A percentile compares a stretch with the other conserved stretches of the same genome.
Evolutionary conservation across 2,113 vertebrate species (phyloP).

Genomic region (Cochlearius cochlearius): DNA sequence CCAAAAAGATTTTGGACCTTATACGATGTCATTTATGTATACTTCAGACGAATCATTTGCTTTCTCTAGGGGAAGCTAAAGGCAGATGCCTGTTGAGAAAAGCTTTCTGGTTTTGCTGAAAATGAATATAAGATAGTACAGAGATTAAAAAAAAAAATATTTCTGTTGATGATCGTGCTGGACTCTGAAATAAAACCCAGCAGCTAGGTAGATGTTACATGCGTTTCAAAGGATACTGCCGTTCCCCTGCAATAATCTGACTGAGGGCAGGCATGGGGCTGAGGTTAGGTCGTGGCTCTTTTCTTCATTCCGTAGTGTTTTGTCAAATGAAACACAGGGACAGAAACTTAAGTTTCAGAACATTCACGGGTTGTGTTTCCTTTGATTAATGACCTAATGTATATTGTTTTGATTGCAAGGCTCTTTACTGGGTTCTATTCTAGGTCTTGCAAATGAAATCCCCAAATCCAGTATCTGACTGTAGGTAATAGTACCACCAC

Average conservation of each 20-base stretch:
- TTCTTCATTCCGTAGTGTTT: background rate
- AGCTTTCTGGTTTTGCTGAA: background rate
- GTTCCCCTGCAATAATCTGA: background rate
- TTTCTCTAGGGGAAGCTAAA: background rate
- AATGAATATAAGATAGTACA: background rate
- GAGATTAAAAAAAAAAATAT: background rate
- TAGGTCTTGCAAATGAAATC: background rate
- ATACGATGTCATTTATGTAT: background rate
- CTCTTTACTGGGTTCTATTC: background rate
- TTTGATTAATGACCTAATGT: background rate
- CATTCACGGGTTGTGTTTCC: background rate
- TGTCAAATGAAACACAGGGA: background rate
- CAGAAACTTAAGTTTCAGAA: background rate
- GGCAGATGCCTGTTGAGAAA: background rate
- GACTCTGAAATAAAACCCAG: slow-evolving; percentile 31
- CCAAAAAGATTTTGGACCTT: background rate
- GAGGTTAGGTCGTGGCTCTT: background rate
- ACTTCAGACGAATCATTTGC: background rate
- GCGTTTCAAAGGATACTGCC: background rate
- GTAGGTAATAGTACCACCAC: background rate
- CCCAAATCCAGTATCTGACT: background rate
- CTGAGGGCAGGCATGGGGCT: background rate
- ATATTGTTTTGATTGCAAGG: background rate
- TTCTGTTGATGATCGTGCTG: background rate
- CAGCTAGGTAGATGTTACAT: background rate